A percentile compares a stretch with the other conserved stretches of the same genome.
Evolutionary conservation across 2,888 invertebrate genomes (phyloP).

Genomic region (Sarcophaga subvicina): DNA sequence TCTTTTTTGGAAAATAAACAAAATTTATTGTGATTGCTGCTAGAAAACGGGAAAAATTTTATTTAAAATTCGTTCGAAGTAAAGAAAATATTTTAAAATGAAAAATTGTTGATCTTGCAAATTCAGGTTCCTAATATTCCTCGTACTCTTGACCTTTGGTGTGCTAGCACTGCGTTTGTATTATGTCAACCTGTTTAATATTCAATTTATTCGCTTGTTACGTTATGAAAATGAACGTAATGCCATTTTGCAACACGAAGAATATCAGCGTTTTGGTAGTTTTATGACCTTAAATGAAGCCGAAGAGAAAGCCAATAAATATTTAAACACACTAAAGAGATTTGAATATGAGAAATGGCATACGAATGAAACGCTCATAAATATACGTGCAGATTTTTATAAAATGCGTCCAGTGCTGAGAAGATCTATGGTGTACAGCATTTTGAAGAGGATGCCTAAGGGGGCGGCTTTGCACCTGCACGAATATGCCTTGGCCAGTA

Average conservation of each 20-base stretch:
- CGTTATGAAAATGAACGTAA: neutral
- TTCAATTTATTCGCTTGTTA: neutral
- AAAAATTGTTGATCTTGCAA: constrained; percentile 56
- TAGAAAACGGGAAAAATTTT: too few relatives aligned
- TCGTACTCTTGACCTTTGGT: neutral
- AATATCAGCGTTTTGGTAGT: neutral
- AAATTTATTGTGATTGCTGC: too few relatives aligned
- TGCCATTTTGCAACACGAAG: neutral
- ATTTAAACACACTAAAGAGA: constrained; percentile 83
- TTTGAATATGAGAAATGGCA: constrained; percentile 83
- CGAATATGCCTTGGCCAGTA: constrained; percentile 84
- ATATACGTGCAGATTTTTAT: constrained; percentile 64
- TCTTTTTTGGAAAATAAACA: too few relatives aligned
- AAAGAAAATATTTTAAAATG: neutral
- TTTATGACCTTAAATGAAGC: constrained; percentile 79
- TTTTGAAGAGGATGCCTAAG: constrained; percentile 88
- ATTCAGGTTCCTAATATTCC: constrained; percentile 55
- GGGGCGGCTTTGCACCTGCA: constrained; percentile 88
- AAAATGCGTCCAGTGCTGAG: constrained; percentile 56
- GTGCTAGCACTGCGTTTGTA: neutral
- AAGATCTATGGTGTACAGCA: constrained; percentile 84
- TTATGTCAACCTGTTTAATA: neutral
- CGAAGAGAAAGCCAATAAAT: constrained; percentile 83
- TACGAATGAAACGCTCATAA: constrained; percentile 77
- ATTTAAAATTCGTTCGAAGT: neutral